Base-by-base conservation (phyloP, 2,888 invertebrate genomes). In the Epsilonema sp. region DNA sequence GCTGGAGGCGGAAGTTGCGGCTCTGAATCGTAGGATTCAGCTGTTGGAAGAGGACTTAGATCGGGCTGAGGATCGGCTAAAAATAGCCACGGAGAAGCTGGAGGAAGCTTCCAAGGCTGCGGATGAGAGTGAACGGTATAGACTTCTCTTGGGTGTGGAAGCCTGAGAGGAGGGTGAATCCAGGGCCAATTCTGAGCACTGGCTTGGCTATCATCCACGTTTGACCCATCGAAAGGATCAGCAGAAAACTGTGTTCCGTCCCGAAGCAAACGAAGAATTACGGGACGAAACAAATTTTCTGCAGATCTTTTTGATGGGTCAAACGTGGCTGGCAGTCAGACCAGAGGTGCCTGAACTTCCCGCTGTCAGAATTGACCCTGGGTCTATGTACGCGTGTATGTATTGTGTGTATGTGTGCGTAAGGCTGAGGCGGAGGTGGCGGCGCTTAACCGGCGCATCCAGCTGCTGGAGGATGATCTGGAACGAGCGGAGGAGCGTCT, bases 71-170 rank as follows among this genome's bases (percentile, higher is more conserved):
- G 90, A 90, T 74, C 84, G 94, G 73, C 78, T 94, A 69, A 84
- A 85, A 69, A 84, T 87, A 64, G 92, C 94, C 73, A 87, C 90
- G 68, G 81, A 84, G 68, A 97, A 94, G 76, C 76, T 97, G 71
- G 86, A 94, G 59, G 94, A 97, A 76, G 94, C 97, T 64, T 90
- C 92, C 65, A 89, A 90, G 73, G 89, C 92, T 62, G 97, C 97
- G 68, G 97, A 97, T 77, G 97, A 99, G 75, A 92, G 90, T 70
- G 94, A 94, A 80, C 89, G 94, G 92, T 94, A 70, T 70, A 71
- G n/a, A n/a, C n/a, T n/a, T n/a, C n/a, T n/a, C n/a, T n/a, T n/a
- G n/a, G n/a, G n/a, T n/a, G n/a, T n/a, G n/a, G n/a, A n/a, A n/a
- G n/a, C n/a, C n/a, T n/a, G n/a, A n/a, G n/a, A n/a, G n/a, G n/a